Conservation (phyloP, 2,113 vertebrate species). For the Odontesthes bonariensis region DNA sequence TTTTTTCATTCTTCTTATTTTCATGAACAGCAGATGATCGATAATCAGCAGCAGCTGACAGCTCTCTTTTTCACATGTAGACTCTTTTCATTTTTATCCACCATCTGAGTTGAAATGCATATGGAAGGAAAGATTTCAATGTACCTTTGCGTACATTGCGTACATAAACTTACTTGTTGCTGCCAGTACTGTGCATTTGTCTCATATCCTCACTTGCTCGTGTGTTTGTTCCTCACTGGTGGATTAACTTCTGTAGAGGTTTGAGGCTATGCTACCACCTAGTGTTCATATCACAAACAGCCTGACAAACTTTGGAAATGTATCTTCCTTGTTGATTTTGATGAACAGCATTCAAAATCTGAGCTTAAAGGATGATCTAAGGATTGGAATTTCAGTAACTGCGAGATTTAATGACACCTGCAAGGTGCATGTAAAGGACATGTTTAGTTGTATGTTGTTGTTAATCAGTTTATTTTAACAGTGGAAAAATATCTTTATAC, state of each 20-base stretch:
- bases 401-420: background rate
- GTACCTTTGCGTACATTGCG: background rate
- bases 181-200: background rate
- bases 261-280: conserved; percentile 40
- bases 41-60: background rate
- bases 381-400: background rate
- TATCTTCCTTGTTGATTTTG: background rate
- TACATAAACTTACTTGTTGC: conserved; percentile 4
- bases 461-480: background rate
- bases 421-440: background rate
- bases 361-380: background rate
- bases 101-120: background rate
- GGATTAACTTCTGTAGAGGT: background rate
- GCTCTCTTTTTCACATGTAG: background rate
- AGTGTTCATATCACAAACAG: conserved; percentile 24
- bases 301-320: background rate
- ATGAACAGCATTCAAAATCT: background rate
- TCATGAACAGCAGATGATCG: background rate
- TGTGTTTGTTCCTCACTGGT: background rate
- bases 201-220: background rate
- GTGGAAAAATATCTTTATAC: background rate
- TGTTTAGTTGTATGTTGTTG: background rate
- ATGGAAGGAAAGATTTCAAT: background rate
- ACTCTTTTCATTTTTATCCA: background rate
- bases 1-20: background rate